Conservation (phyloP, 2,113 vertebrate species). For the Corythornis madagascariensis region DNA sequence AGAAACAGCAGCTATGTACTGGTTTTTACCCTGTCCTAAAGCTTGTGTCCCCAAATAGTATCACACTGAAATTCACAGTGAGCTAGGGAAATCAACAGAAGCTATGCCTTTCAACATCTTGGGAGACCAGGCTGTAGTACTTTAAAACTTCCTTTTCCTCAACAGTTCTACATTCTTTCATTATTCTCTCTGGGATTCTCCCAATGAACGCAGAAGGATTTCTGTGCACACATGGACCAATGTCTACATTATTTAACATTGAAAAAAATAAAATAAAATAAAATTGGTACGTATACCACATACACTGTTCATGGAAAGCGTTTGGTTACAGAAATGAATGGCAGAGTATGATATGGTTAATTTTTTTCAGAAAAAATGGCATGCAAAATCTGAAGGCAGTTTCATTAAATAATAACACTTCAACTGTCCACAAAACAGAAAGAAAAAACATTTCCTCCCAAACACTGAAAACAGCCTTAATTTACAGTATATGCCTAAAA, state of each 20-base stretch:
- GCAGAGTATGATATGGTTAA: background rate
- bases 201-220: background rate
- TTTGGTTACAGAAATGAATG: background rate
- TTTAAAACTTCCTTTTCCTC: background rate
- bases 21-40: background rate
- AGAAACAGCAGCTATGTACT: background rate
- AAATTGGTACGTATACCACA: background rate
- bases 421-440: background rate
- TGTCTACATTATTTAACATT: background rate
- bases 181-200: background rate
- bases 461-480: background rate
- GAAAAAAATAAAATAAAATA: background rate
- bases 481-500: background rate
- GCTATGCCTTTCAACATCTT: background rate
- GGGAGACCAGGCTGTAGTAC: background rate
- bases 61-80: background rate
- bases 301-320: background rate
- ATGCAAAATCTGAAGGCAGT: background rate
- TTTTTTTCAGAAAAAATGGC: background rate
- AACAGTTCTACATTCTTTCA: background rate
- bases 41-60: background rate
- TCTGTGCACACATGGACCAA: background rate
- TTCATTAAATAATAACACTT: conserved; percentile 47
- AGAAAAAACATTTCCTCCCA: background rate
- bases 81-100: background rate